Evolutionary conservation across 2,888 invertebrate genomes (phyloP).

Genomic region (Exephanes ischioxanthus): DNA sequence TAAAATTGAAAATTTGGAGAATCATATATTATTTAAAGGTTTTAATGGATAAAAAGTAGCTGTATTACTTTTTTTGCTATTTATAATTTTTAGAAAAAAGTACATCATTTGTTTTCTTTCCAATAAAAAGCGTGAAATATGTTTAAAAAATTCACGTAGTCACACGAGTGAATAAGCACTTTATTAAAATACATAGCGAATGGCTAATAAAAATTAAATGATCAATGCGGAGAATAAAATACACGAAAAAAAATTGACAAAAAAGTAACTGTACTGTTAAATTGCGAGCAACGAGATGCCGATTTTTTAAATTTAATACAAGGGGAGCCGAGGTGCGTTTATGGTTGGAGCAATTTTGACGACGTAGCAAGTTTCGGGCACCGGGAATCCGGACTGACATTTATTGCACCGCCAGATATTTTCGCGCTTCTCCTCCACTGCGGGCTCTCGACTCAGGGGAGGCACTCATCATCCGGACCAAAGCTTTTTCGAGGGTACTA

Average conservation of each 20-base stretch:
- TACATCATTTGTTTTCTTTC: neutral
- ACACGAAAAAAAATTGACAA: neutral
- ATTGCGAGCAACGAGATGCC: neutral
- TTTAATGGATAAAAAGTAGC: neutral
- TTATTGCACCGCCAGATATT: conserved; percentile 67
- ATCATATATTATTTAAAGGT: neutral
- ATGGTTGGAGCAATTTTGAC: conserved; percentile 57
- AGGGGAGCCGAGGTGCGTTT: conserved; percentile 13
- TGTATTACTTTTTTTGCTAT: neutral
- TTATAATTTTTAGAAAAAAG: neutral
- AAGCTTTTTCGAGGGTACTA: conserved; percentile 68
- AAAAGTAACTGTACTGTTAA: too few relatives aligned
- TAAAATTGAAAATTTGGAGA: neutral
- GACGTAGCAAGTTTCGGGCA: conserved; percentile 60
- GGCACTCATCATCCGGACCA: conserved; percentile 60
- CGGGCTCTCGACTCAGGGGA: conserved; percentile 41
- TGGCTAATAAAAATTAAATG: neutral
- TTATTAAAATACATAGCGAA: neutral
- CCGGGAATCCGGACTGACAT: conserved; percentile 62
- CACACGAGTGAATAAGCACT: neutral
- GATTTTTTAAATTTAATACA: conserved; percentile 2
- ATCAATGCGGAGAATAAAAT: neutral
- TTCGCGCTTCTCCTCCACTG: conserved; percentile 60
- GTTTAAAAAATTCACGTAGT: neutral
- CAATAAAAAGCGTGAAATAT: neutral